phyloP scores from a whole-genome alignment of 2,113 vertebrate species.

The Aix galericulata region DNA sequence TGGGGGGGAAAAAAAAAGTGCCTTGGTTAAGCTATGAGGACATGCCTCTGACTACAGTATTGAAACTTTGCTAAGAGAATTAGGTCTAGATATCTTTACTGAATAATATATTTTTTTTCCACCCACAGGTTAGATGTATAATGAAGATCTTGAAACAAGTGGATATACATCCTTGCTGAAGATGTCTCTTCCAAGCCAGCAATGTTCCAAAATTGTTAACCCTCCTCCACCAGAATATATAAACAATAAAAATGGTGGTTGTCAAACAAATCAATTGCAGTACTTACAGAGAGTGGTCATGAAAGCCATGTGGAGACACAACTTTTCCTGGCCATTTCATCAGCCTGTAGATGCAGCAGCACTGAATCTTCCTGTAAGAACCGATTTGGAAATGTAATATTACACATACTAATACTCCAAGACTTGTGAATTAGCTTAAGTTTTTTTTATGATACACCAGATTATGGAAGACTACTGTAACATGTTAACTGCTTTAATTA shows the following conservation, averaged over 20 bases:
- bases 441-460: neutral
- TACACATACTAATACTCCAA: too few relatives aligned
- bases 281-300: slow-evolving; percentile 88
- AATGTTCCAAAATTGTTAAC: slow-evolving; percentile 72
- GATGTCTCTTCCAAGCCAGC: slow-evolving; percentile 79
- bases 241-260: slow-evolving; percentile 80
- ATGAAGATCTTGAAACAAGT: slow-evolving; percentile 6
- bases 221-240: slow-evolving; percentile 87
- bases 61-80: neutral
- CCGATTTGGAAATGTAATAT: neutral
- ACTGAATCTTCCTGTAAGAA: slow-evolving; percentile 90
- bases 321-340: slow-evolving; percentile 92
- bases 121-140: neutral
- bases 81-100: neutral
- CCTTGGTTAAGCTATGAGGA: neutral
- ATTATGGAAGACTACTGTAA: neutral
- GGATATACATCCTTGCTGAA: neutral
- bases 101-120: neutral
- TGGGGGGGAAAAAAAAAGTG: neutral
- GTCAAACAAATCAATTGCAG: slow-evolving; percentile 89
- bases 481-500: neutral
- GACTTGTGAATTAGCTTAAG: neutral
- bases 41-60: neutral
- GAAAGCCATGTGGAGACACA: slow-evolving; percentile 87
- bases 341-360: slow-evolving; percentile 91